phyloP scores from a whole-genome alignment of 2,888 invertebrate species.

The Chrysina gloriosa region DNA sequence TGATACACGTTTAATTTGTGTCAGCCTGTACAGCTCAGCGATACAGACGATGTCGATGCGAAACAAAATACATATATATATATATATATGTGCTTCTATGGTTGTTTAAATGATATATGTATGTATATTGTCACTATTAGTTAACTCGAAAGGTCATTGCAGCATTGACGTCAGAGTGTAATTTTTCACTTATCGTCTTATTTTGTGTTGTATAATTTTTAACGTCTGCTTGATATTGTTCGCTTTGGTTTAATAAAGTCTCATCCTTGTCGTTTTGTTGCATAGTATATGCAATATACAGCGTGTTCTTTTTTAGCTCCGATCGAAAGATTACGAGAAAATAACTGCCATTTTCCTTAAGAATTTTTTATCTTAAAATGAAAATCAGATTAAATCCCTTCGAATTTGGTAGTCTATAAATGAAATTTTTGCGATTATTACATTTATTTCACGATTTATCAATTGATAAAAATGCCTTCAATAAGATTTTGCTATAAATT shows the following conservation, averaged over 20 bases:
- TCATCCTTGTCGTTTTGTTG: not conserved
- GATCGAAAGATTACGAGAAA: no score
- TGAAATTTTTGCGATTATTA: no score
- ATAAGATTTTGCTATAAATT: no score
- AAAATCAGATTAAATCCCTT: no score
- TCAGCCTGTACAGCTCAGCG: not conserved
- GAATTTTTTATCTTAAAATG: no score
- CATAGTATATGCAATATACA: not conserved
- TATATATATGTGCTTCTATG: not conserved
- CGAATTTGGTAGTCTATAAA: no score
- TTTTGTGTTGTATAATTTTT: conserved; percentile 38
- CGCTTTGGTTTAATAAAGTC: conserved; percentile 7
- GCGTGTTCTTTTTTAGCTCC: no score
- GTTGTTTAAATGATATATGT: conserved; percentile 2
- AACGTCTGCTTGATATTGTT: conserved; percentile 22
- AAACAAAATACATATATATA: not conserved
- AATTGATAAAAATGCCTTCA: no score
- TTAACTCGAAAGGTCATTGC: conserved; percentile 52
- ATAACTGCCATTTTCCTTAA: no score
- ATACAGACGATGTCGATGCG: not conserved
- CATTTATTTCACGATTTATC: no score
- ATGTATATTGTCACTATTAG: conserved; percentile 31
- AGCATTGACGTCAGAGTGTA: conserved; percentile 52
- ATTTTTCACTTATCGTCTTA: conserved; percentile 49
- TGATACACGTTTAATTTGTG: not conserved